A percentile compares a stretch with the other conserved stretches of the same genome.
phyloP scores from a whole-genome alignment of 1,140 invertebrate genomes.

The Drosophila azteca region DNA sequence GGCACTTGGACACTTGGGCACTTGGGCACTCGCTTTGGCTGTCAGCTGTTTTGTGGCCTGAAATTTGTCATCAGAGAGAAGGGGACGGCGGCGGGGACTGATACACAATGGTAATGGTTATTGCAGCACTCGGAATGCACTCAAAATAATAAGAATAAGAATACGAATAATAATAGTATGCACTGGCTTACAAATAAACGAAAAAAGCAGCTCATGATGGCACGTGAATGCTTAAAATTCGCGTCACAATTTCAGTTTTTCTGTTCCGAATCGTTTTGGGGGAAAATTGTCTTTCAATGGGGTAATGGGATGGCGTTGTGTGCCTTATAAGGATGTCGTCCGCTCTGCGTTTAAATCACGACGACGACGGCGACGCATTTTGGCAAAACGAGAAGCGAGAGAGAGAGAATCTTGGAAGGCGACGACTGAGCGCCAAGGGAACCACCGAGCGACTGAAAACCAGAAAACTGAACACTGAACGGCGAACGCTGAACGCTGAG shows the following conservation, averaged over 20 bases:
- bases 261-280: conserved; percentile 14
- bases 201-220: conserved; percentile 68
- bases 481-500: conserved; percentile 11
- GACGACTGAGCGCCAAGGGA: conserved; percentile 39
- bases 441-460: conserved; percentile 30
- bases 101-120: no score
- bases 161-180: background rate
- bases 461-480: conserved; percentile 12
- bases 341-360: background rate
- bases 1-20: no score
- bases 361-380: conserved; percentile 60
- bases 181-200: conserved; percentile 69
- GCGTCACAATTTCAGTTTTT: conserved; percentile 4
- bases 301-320: background rate
- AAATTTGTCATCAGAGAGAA: no score
- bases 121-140: no score
- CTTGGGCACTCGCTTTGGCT: background rate
- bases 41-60: conserved; percentile 37
- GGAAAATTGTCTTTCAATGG: conserved; percentile 29
- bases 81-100: no score
- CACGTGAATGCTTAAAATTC: conserved; percentile 65
- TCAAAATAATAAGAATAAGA: no score
- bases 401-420: conserved; percentile 39
- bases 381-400: conserved; percentile 22
- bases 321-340: conserved; percentile 69